Conservation (phyloP, 2,888 invertebrate species). For the Drosophila acutilabella region DNA sequence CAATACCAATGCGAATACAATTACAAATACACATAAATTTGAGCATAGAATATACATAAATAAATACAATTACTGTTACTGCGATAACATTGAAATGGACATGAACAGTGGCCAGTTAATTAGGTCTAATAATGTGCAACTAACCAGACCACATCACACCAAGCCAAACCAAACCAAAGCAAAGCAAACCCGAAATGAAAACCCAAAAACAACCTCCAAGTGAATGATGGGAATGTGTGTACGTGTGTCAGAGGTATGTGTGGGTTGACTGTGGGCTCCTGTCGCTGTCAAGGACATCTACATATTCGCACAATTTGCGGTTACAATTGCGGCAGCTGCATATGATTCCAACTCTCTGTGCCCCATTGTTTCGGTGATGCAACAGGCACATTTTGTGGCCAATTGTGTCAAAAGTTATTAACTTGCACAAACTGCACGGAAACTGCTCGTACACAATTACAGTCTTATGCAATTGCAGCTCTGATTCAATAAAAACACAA, state of each 20-base stretch:
- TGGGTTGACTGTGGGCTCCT: conserved; percentile 23
- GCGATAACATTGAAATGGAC: conserved; percentile 11
- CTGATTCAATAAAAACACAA: neutral
- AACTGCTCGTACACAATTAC: conserved; percentile 9
- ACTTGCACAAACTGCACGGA: conserved; percentile 33
- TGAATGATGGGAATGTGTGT: conserved; percentile 4
- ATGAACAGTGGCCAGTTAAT: conserved; percentile 52
- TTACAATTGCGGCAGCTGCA: conserved; percentile 54
- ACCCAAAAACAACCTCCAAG: conserved; percentile 14
- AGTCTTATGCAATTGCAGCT: neutral
- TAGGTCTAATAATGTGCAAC: conserved; percentile 54
- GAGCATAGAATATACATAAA: neutral
- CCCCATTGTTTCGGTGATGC: neutral
- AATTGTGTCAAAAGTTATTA: conserved; percentile 68
- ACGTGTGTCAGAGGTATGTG: conserved; percentile 6
- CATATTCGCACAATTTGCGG: conserved; percentile 51
- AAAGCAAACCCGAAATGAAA: conserved; percentile 1
- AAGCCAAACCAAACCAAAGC: too few relatives aligned
- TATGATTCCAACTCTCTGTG: conserved; percentile 39
- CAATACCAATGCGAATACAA: conserved; percentile 42
- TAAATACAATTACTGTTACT: conserved; percentile 2
- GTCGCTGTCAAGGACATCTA: conserved; percentile 72
- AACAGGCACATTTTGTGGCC: conserved; percentile 50
- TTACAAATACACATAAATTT: conserved; percentile 4
- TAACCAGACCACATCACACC: neutral